phyloP scores from a whole-genome alignment of 1,140 invertebrate species.

The Diuraphis noxia region DNA sequence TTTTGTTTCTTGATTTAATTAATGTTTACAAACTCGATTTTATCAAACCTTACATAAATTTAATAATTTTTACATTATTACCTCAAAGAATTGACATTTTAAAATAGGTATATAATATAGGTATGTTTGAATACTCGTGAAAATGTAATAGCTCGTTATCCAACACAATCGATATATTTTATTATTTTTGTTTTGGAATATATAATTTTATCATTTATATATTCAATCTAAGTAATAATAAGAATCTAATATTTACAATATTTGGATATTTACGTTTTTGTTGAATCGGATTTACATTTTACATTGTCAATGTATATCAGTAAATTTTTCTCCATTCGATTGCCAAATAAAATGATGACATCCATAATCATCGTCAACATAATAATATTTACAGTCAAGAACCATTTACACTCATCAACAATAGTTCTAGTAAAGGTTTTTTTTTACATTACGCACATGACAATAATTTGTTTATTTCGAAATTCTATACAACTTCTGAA shows the following conservation, averaged over 20 bases:
- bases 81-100: neutral
- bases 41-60: neutral
- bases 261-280: neutral
- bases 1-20: neutral
- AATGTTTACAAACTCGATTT: neutral
- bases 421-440: neutral
- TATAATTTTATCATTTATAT: neutral
- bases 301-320: neutral
- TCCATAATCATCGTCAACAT: neutral
- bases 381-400: neutral
- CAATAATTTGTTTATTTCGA: neutral
- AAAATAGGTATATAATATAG: too few species aligned
- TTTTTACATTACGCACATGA: neutral
- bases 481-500: neutral
- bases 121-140: neutral
- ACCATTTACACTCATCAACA: slow-evolving; percentile 16
- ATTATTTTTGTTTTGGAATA: neutral
- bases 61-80: neutral
- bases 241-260: neutral
- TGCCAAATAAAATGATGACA: slow-evolving; percentile 6
- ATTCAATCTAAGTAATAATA: neutral
- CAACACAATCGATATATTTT: neutral
- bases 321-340: neutral
- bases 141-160: neutral
- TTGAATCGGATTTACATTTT: neutral